phyloP scores from a whole-genome alignment of 2,113 vertebrate genomes.

The Psammodynastes pulverulentus region DNA sequence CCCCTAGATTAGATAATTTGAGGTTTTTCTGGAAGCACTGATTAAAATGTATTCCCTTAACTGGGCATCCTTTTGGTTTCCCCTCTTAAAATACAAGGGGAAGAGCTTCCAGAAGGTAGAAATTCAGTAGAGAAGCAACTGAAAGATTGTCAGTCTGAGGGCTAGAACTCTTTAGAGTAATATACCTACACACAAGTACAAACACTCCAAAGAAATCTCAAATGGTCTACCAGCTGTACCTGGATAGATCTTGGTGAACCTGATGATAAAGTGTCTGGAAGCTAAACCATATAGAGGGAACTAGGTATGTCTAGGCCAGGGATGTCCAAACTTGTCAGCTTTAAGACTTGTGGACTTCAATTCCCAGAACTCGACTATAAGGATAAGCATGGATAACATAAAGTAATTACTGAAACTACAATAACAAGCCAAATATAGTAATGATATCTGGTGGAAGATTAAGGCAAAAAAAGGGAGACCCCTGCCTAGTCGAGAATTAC shows the following conservation, averaged over 20 bases:
- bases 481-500: too few species aligned
- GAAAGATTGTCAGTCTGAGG: not conserved
- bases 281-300: too few species aligned
- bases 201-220: not conserved
- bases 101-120: not conserved
- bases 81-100: not conserved
- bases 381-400: too few species aligned
- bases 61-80: not conserved
- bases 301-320: too few species aligned
- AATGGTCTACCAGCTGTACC: not conserved
- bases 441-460: too few species aligned
- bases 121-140: not conserved
- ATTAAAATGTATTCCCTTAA: not conserved
- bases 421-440: too few species aligned
- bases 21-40: not conserved
- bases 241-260: not conserved
- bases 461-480: too few species aligned
- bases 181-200: not conserved
- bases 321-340: too few species aligned
- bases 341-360: too few species aligned
- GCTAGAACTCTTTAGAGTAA: not conserved
- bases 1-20: not conserved
- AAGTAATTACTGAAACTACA: too few species aligned
- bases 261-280: too few species aligned
- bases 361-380: too few species aligned